phyloP scores from a whole-genome alignment of 2,888 invertebrate species.

The Calameuta idolon region DNA sequence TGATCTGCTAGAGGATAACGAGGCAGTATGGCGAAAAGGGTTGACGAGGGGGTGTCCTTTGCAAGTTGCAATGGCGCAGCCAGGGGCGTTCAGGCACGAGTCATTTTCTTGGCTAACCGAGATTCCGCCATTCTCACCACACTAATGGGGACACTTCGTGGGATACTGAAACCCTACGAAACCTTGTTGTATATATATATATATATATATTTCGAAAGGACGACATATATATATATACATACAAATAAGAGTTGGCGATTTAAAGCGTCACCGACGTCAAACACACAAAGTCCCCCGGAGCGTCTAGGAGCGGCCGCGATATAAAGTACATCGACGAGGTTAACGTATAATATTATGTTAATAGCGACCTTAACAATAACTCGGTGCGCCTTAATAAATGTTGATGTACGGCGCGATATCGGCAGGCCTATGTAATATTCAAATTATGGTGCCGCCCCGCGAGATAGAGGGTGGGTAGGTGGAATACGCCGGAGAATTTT shows the following conservation, averaged over 20 bases:
- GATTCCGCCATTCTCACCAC: background rate
- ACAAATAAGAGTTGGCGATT: background rate
- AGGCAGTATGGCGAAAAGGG: background rate
- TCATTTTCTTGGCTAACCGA: background rate
- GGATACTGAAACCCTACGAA: background rate
- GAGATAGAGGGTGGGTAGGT: background rate
- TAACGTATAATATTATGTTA: conserved; percentile 6
- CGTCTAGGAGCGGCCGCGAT: background rate
- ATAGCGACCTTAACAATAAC: conserved; percentile 8
- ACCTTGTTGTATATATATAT: background rate
- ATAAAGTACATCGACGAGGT: background rate
- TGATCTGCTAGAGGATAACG: background rate
- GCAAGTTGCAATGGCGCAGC: background rate
- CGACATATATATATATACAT: no score
- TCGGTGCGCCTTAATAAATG: conserved; percentile 11
- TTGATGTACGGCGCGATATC: conserved; percentile 14
- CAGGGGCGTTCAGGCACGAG: background rate
- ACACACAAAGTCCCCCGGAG: background rate
- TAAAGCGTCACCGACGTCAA: background rate
- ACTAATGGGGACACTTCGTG: background rate
- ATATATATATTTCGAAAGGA: background rate
- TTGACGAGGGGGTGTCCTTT: background rate
- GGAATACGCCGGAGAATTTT: background rate
- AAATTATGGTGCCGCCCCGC: conserved; percentile 5
- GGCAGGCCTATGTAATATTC: conserved; percentile 12